phyloP scores from a whole-genome alignment of 2,888 invertebrate species.

The Drosophila affinis region DNA sequence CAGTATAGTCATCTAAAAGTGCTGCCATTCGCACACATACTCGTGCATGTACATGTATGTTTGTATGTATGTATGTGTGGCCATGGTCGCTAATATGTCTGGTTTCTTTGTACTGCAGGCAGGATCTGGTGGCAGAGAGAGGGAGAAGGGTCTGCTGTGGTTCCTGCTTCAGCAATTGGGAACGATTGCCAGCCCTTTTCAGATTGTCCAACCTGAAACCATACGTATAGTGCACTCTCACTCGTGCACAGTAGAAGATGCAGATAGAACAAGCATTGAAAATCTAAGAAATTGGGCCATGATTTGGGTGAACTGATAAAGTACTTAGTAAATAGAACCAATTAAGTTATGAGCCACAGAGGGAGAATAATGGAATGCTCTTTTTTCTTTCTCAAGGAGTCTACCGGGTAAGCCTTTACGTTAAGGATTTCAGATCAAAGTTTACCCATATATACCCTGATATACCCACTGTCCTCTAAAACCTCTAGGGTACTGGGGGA shows the following conservation, averaged over 20 bases:
- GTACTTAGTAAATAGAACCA: not conserved
- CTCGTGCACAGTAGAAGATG: not conserved
- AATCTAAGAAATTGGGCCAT: not conserved
- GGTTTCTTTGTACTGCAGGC: constrained; percentile 68
- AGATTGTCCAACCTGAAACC: constrained; percentile 25
- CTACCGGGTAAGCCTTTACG: too few relatives aligned
- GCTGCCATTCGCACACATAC: constrained; percentile 55
- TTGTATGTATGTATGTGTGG: constrained; percentile 56
- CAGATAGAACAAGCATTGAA: constrained; percentile 10
- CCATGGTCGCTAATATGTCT: constrained; percentile 74
- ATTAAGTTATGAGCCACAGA: not conserved
- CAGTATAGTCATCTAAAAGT: constrained; percentile 74
- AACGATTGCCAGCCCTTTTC: constrained; percentile 34
- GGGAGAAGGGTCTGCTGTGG: constrained; percentile 1
- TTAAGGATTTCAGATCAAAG: too few relatives aligned
- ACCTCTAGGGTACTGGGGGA: not conserved
- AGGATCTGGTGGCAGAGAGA: constrained; percentile 7
- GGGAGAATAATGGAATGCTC: not conserved
- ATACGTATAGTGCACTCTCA: not conserved
- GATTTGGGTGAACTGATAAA: constrained; percentile 9
- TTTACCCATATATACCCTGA: not conserved
- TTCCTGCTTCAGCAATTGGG: constrained; percentile 6
- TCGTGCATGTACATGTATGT: constrained; percentile 47
- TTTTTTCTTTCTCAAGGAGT: too few relatives aligned
- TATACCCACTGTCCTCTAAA: not conserved